phyloP scores from a whole-genome alignment of 2,888 invertebrate genomes.

The Heliconius cydno region DNA sequence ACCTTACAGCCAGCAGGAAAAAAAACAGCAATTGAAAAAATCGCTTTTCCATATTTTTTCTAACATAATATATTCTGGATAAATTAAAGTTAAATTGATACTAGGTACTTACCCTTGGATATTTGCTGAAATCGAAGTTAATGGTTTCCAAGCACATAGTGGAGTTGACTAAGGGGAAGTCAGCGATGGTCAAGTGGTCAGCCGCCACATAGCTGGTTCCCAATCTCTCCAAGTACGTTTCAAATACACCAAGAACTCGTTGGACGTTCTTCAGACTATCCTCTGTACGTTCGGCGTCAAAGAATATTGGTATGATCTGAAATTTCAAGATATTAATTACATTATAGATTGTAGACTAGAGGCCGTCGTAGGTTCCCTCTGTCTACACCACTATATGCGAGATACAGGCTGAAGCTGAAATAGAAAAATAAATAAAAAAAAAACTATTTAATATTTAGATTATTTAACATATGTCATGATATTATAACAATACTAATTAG shows the following conservation, averaged over 20 bases:
- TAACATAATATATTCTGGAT: not conserved
- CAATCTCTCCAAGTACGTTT: conserved; percentile 85
- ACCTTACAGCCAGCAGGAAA: no score
- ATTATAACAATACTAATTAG: no score
- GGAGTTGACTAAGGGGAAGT: conserved; percentile 87
- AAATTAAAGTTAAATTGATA: conserved; percentile 3
- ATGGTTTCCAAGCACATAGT: conserved; percentile 90
- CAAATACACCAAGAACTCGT: conserved; percentile 86
- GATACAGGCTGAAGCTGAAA: no score
- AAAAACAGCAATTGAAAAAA: no score
- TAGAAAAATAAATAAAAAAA: no score
- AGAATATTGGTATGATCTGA: conserved; percentile 18
- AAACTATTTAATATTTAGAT: no score
- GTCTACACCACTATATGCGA: no score
- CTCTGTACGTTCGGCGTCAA: not conserved
- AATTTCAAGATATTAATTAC: not conserved
- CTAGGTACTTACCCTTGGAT: conserved; percentile 59
- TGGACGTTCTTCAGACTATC: conserved; percentile 85
- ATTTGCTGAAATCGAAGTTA: conserved; percentile 85
- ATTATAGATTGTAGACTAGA: not conserved
- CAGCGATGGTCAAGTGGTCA: conserved; percentile 88
- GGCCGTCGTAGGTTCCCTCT: no score
- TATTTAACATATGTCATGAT: no score
- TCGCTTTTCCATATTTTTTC: not conserved
- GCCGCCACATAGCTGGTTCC: conserved; percentile 87